Percentiles rank a stretch among this genome's conserved stretches.
phyloP scores from a whole-genome alignment of 1,140 invertebrate species.

The Brachionus angularis region DNA sequence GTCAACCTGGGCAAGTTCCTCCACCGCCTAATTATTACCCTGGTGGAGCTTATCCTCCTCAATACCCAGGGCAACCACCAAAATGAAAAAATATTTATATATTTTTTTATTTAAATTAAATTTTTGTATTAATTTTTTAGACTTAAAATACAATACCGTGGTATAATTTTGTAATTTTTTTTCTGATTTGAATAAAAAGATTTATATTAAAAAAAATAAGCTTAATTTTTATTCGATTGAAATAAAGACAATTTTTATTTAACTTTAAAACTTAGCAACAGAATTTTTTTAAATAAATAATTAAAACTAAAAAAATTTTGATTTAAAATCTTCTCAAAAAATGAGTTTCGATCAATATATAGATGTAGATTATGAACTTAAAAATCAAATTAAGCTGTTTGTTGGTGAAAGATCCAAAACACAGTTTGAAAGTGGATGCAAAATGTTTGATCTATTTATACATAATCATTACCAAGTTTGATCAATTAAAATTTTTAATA shows the following conservation, averaged over 20 bases:
- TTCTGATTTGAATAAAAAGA: too few relatives aligned
- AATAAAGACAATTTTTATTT: too few relatives aligned
- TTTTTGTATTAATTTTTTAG: background rate
- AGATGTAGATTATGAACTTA: background rate
- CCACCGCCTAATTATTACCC: background rate
- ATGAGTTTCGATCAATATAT: too few relatives aligned
- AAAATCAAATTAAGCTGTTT: constrained; percentile 17
- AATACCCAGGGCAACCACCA: background rate
- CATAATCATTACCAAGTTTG: background rate
- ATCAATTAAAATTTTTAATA: background rate
- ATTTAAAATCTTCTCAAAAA: too few relatives aligned
- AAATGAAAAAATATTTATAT: background rate
- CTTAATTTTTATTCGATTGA: too few relatives aligned
- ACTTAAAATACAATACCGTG: too few relatives aligned
- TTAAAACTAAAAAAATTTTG: too few relatives aligned
- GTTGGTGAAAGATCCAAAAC: constrained; percentile 26
- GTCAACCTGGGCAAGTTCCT: background rate
- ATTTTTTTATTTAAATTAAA: background rate
- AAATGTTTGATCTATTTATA: constrained; percentile 18
- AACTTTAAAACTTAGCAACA: too few relatives aligned
- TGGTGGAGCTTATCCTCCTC: background rate
- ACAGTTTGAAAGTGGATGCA: constrained; percentile 28
- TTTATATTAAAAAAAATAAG: too few relatives aligned
- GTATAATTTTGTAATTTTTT: too few relatives aligned
- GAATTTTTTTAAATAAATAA: background rate